Evolutionary conservation across 64 coral and sea anemone genomes (phyloP).

Genomic region (Actinia tenebrosa): DNA sequence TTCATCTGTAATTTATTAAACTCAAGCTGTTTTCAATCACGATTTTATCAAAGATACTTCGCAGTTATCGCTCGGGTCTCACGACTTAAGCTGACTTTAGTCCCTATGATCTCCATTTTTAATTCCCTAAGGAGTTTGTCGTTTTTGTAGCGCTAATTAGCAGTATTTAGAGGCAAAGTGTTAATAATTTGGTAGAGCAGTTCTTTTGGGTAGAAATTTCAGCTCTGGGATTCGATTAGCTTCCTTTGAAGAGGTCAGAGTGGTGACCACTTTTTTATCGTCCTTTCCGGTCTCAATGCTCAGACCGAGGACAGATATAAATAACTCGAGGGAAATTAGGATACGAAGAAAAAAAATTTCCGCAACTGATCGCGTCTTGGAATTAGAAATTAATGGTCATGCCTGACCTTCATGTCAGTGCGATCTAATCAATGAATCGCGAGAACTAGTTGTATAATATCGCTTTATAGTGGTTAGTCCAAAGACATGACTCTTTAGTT

Average conservation of each 20-base stretch:
- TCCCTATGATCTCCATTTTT: background rate
- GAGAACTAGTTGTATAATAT: background rate
- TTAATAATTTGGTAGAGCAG: background rate
- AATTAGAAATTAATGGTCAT: background rate
- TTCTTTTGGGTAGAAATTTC: background rate
- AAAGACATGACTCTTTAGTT: background rate
- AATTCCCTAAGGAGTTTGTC: slow-evolving; percentile 16
- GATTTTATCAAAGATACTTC: background rate
- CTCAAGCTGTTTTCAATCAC: background rate
- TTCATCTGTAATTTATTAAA: background rate
- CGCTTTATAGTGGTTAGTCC: background rate
- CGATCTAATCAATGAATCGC: background rate
- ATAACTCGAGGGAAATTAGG: background rate
- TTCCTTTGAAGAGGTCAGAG: background rate
- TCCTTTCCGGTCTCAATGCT: background rate
- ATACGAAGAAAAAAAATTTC: background rate
- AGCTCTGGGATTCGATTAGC: background rate
- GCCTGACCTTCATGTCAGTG: background rate
- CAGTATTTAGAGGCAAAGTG: slow-evolving; percentile 11
- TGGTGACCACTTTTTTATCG: background rate
- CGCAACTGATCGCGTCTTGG: background rate
- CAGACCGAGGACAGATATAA: background rate
- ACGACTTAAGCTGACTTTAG: slow-evolving; percentile 1
- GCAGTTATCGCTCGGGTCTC: background rate
- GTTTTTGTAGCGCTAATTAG: background rate